Evolutionary conservation across 2,888 invertebrate species (phyloP), one percentile per base, ranked within the genome.

Genomic region (Cyrtodaria siliqua): DNA sequence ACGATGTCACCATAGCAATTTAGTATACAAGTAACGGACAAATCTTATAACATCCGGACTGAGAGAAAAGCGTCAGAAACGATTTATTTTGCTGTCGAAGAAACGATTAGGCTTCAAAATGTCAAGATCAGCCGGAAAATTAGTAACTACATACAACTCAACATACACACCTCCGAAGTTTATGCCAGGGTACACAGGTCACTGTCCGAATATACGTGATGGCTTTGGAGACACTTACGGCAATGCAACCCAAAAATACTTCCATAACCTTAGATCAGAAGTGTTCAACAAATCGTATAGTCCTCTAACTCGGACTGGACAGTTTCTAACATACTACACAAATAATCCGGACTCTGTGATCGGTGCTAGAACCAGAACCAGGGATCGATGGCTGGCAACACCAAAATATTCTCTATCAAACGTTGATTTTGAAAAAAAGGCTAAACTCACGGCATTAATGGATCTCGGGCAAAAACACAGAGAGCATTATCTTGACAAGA

Each of bases 191-290:
- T 93, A 92, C 68, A 84, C 90, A 42, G 93, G 93, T 8, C 90
- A 92, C 80, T 91, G 92, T 60, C 93, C 93, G 42, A 92, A 92
- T 14, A 87, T 89, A 63, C 92, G 93, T 72, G 93, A 89, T 87
- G 92, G 92, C 73, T 93, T 91, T 86, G 93, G 92, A n/a, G 93
- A 93, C 75, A 93, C 93, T 20, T 93, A 91, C 84, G 93, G 93
- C 33, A 91, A 92, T 73, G 90, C 91, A 18, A 92, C 92, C n/a
- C 77, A 87, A 40, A 93, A 93, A 79, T 91, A 93, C 79, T 93
- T 93, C 85, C 92, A 93, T 72, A 93, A 93, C 75, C 74, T 74
- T 52, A 86, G 93, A 55, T 91, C 90, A 26, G 83, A 90, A 49
- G 91, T 91, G 3, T 81, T 93, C 38, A 90, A 89, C 81, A 87